Evolutionary conservation across 2,113 vertebrate species (phyloP), one percentile per base, ranked within the genome.

Genomic region (Oxygymnocypris stewartii): DNA sequence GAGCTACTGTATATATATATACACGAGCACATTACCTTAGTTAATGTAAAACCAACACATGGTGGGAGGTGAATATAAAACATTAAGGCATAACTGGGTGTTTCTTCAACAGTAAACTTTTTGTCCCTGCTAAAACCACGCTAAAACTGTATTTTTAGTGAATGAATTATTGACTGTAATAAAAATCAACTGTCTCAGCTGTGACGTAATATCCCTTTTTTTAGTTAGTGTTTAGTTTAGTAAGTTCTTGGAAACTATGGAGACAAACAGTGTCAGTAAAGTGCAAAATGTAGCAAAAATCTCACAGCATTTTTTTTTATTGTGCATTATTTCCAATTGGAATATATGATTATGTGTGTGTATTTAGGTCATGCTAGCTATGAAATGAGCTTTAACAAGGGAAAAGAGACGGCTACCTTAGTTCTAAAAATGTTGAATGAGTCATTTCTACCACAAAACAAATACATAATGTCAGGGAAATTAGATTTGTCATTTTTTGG

Each of bases 11-110:
- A 81, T 9, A 81, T n/a, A n/a, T n/a, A n/a, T 40, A 47, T 28
- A 47, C 35, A 44, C 11, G 37, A 81, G 40, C 40, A 65, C 40
- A 47, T 81, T 16, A 65, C 79, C 40, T 65, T 65, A 44, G 79
- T 65, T 81, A 81, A 81, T 81, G 59, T 81, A 47, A 47, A 81
- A 81, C 79, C 59, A 20, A n/a, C 47, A 65, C 59, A 80, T 80
- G 79, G 57, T 10, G 40, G 10, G 47, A 69, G 75, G 25, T 25
- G 65, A 85, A 77, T 49, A 40, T 47, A 54, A 78, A 51, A 67
- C 42, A 77, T 75, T 44, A 61, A n/a, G 59, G 57, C 57, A 65
- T 77, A 49, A 65, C 44, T 37, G 31, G 23, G 40, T 18, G 37
- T 63, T 42, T 44, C 77, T n/a, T 40, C 28, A 23, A 65, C 57